Evolutionary conservation across 2,797 vertebrate genomes (phyloP).

Genomic region (Chelon auratus): DNA sequence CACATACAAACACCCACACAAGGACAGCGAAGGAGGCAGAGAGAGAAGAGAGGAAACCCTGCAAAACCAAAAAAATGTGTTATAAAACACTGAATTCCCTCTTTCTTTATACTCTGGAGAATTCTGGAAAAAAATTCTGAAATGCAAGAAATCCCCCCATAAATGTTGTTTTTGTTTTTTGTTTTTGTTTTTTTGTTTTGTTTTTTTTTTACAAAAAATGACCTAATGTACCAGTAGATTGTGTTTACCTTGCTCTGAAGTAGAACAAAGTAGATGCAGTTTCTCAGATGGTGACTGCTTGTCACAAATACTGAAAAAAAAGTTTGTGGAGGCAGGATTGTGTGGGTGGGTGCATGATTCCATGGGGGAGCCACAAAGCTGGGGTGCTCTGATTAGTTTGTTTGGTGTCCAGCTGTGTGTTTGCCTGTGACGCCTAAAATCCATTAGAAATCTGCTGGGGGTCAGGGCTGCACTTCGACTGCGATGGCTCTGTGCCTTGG

Average conservation of each 20-base stretch:
- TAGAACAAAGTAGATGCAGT: slow-evolving; percentile 25
- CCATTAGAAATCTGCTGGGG: slow-evolving; percentile 87
- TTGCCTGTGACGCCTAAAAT: slow-evolving; percentile 85
- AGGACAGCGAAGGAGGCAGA: slow-evolving; percentile 21
- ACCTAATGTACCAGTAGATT: slow-evolving; percentile 27
- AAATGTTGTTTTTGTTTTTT: too few relatives aligned
- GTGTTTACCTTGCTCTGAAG: slow-evolving; percentile 23
- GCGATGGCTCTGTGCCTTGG: slow-evolving; percentile 73
- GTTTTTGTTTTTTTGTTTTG: too few relatives aligned
- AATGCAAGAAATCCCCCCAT: not conserved
- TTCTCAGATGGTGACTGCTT: slow-evolving; percentile 38
- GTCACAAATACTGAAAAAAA: slow-evolving; percentile 50
- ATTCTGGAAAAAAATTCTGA: slow-evolving; percentile 24
- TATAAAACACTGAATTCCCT: slow-evolving; percentile 38
- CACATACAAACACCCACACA: slow-evolving; percentile 56
- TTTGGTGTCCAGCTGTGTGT: slow-evolving; percentile 87
- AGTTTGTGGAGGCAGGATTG: slow-evolving; percentile 46
- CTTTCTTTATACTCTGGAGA: slow-evolving; percentile 10
- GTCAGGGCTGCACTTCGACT: slow-evolving; percentile 81
- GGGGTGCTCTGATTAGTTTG: slow-evolving; percentile 84
- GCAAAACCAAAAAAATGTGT: slow-evolving; percentile 10
- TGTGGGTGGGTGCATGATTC: slow-evolving; percentile 58
- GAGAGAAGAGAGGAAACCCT: slow-evolving; percentile 35
- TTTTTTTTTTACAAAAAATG: slow-evolving; percentile 23
- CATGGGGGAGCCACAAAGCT: slow-evolving; percentile 71